Base-by-base conservation (phyloP, 2,113 vertebrate species). In the Actenoides hombroni region DNA sequence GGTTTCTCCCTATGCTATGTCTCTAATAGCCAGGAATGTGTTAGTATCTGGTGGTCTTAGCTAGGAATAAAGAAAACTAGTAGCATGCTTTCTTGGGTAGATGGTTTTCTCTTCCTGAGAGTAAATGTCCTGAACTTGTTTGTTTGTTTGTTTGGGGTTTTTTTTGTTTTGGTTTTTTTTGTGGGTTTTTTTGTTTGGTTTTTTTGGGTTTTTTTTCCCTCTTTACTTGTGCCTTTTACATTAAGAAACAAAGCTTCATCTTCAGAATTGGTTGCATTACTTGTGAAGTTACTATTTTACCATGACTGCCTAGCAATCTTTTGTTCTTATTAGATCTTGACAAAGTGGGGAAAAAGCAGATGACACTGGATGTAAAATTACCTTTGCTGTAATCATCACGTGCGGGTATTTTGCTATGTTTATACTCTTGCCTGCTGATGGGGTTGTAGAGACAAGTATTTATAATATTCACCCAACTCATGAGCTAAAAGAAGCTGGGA, bases 21-120 rank as follows among this genome's bases (percentile, higher is more conserved):
- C 48, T 49, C 26, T 29, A 25, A 0, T 24, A 92, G 59, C 17
- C 9, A 16, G 60, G 53, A 60, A n/a, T 6, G 25, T 39, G 23
- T 42, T 59, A 53, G 40, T 51, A 19, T 25, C 64, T 51, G 46
- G 7, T 9, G 33, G 42, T 40, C 64, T 65, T 61, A 60, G 37
- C 24, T 2, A 18, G 4, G 4, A 56, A 31, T 2, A 5, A 53
- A 51, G 28, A 14, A n/a, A 78, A 28, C 11, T 1, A 13, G 10
- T 2, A 1, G 1, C 21, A 6, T 61, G 44, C 53, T 80, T 53
- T 76, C 75, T 37, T 70, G 46, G 13, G 29, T 5, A 33, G 69
- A 23, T 0, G 0, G 54, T 83, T 46, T 42, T 39, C 44, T 82
- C 31, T 14, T 53, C 29, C 37, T 75, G 42, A 5, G 64, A 33